Evolutionary conservation across 2,113 vertebrate genomes (phyloP), one percentile per base, ranked within the genome.

Genomic region (Leptobrachium ailaonicum): DNA sequence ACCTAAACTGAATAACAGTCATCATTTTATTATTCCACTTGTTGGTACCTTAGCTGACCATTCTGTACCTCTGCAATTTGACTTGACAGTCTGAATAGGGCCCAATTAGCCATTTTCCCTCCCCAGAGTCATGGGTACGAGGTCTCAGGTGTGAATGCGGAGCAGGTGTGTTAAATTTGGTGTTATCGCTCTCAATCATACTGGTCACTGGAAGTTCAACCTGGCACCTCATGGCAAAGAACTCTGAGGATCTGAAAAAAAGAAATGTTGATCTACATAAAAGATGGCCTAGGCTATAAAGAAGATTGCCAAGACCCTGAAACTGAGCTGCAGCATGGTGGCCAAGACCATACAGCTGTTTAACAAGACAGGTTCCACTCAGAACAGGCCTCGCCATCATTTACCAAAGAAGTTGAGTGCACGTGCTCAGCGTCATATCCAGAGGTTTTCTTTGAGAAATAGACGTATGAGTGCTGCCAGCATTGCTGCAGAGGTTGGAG

Each of bases 391-490:
- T 62, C 58, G 58, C 58, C 58, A 62, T 62, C 6, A 12, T 62
- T 12, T 6, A 20, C 69, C 11, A 62, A 62, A 62, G 58, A 62
- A 62, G 58, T 62, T 6, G n/a, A 47, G 7, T 2, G 20, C 58
- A 5, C n/a, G 41, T 14, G 72, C 6, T 53, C 4, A 3, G 20
- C 20, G 11, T 41, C 12, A 42, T 45, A 40, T 82, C 41, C 43
- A 10, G 45, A 50, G 47, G 47, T 50, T 50, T 4, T 50, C 47
- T 50, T 50, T 50, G 64, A 4, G 60, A 66, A 66, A 66, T 40
- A 66, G n/a, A 66, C 64, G 9, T 66, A 66, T 66, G 64, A 41
- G 64, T 66, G 64, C 66, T n/a, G 10, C 43, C 64, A 40, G 64
- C 64, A 66, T 66, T 40, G 64, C 64, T 66, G 64, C 64, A 66